Evolutionary conservation across 2,113 vertebrate species (phyloP).

Genomic region (Limanda limanda): DNA sequence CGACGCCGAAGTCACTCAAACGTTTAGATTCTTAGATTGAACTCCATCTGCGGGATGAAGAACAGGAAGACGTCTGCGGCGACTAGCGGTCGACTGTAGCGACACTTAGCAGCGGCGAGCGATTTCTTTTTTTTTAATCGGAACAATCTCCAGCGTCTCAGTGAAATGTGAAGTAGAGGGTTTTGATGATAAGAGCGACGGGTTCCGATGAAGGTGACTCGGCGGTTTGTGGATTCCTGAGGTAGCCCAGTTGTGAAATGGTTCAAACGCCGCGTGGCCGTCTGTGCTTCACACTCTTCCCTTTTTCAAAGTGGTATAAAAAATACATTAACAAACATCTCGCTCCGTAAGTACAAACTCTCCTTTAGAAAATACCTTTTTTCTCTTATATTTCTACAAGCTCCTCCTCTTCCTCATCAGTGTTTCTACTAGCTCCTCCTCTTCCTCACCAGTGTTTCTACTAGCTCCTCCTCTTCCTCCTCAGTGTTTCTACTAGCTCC

Average conservation of each 20-base stretch:
- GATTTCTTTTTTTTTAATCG: no score
- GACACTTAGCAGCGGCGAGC: no score
- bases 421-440: background rate
- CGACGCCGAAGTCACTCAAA: no score
- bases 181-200: no score
- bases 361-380: conserved; percentile 80
- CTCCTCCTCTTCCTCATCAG: background rate
- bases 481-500: background rate
- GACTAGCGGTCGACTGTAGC: no score
- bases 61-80: no score
- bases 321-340: conserved; percentile 84
- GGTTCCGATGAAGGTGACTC: background rate
- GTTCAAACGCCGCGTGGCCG: conserved; percentile 66
- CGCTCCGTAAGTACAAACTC: conserved; percentile 78
- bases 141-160: background rate
- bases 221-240: conserved; percentile 58
- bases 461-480: background rate
- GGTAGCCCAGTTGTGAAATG: conserved; percentile 83
- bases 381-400: background rate
- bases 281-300: conserved; percentile 61
- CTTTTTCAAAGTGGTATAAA: conserved; percentile 82
- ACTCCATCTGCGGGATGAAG: no score
- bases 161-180: background rate
- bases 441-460: background rate
- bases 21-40: no score